Conservation (phyloP, 37 sponge, comb jelly and placozoan species). For the Halichondria panicea region DNA sequence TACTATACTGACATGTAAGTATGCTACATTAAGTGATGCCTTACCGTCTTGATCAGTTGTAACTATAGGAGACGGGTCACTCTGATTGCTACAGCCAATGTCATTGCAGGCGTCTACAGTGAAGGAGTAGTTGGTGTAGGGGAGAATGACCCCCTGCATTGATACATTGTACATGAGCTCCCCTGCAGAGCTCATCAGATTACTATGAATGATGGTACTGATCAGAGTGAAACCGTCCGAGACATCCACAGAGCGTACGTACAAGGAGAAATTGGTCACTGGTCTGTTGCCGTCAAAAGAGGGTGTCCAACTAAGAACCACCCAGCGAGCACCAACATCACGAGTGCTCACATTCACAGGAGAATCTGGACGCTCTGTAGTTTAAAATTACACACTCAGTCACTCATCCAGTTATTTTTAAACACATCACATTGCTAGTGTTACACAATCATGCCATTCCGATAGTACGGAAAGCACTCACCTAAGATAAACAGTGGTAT, state of each 20-base stretch:
- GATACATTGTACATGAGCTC: constrained; percentile 23
- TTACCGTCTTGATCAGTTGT: constrained; percentile 56
- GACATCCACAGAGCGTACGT: constrained; percentile 3
- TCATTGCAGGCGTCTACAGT: constrained; percentile 51
- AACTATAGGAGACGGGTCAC: constrained; percentile 8
- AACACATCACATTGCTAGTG: no score
- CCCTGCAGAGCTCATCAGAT: background rate
- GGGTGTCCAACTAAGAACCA: constrained; percentile 44
- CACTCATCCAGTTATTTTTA: no score
- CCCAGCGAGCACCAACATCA: constrained; percentile 14
- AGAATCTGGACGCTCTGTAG: constrained; percentile 68
- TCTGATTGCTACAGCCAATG: constrained; percentile 50
- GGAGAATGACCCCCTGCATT: constrained; percentile 18
- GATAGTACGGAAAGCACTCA: constrained; percentile 7
- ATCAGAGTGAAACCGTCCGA: background rate
- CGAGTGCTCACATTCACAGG: constrained; percentile 22
- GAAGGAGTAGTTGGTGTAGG: constrained; percentile 59
- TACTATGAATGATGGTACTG: background rate
- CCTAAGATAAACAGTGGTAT: constrained; percentile 47
- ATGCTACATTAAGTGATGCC: background rate
- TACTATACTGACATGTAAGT: no score
- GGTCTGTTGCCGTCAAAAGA: constrained; percentile 65
- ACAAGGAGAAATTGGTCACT: constrained; percentile 30
- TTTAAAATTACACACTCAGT: constrained; percentile 6
- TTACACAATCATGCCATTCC: background rate